phyloP scores from a whole-genome alignment of 2,113 vertebrate species.

The Paradoxurus hermaphroditus region DNA sequence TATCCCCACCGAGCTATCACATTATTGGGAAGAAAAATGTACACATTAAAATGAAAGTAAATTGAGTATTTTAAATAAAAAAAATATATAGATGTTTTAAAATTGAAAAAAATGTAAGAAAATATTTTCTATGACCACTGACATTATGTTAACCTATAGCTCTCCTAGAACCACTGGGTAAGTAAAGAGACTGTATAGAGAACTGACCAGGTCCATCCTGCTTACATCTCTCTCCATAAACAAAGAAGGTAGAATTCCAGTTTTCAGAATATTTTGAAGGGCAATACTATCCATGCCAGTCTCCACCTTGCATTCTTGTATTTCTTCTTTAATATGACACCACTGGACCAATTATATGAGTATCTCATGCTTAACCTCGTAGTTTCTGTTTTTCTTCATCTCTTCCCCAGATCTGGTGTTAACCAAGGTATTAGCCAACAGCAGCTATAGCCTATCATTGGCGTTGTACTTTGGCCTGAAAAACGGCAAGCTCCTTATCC shows the following conservation, averaged over 20 bases:
- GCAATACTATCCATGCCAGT: accelerated
- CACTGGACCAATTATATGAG: neutral
- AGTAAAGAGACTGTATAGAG: neutral
- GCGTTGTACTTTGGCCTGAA: neutral
- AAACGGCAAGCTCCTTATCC: neutral
- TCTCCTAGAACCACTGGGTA: neutral
- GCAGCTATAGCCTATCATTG: neutral
- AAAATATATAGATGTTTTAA: neutral
- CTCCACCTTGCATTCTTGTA: neutral
- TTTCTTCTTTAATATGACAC: neutral
- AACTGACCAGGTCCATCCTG: neutral
- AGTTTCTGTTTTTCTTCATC: neutral
- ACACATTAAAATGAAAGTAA: neutral
- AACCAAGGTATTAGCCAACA: neutral
- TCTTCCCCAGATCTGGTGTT: neutral
- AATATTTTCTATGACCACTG: neutral
- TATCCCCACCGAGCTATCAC: neutral
- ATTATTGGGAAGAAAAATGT: neutral
- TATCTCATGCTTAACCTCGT: neutral
- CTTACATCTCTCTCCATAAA: neutral
- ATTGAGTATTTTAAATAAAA: neutral
- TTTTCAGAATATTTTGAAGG: neutral
- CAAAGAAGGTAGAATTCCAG: neutral
- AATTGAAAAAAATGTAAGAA: neutral
- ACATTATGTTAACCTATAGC: neutral